A percentile compares a stretch with the other conserved stretches of the same genome.
Conservation (phyloP, 2,888 invertebrate species). For the Nyleta sp. region DNA sequence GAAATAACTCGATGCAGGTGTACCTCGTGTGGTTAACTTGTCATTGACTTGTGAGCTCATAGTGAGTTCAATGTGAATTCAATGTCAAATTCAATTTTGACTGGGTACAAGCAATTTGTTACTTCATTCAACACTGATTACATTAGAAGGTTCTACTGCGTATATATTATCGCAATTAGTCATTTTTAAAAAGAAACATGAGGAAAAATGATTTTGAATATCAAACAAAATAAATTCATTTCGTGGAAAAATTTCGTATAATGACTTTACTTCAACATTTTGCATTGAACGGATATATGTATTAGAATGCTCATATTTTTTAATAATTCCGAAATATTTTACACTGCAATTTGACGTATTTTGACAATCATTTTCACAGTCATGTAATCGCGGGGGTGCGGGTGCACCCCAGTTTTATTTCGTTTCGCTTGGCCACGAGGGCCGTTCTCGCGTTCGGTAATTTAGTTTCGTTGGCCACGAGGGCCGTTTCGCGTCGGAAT, state of each 20-base stretch:
- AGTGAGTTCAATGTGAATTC: no score
- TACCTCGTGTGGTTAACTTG: no score
- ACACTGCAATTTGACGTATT: background rate
- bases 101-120: no score
- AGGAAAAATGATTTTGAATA: slow-evolving; percentile 3
- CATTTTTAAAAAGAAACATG: slow-evolving; percentile 7
- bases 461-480: no score
- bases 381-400: no score
- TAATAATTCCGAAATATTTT: slow-evolving; percentile 11
- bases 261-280: background rate
- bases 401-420: no score
- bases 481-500: no score
- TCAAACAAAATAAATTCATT: slow-evolving; percentile 4
- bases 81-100: no score
- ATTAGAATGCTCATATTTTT: background rate
- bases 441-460: no score
- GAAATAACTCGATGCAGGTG: no score
- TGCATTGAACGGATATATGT: background rate
- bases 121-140: slow-evolving; percentile 15
- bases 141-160: slow-evolving; percentile 6
- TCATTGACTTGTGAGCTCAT: no score
- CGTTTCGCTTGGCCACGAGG: no score
- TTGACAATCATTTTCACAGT: background rate
- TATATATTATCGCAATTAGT: background rate
- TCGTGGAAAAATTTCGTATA: background rate